phyloP scores from a whole-genome alignment of 2,797 vertebrate species.

The Morelia viridis region DNA sequence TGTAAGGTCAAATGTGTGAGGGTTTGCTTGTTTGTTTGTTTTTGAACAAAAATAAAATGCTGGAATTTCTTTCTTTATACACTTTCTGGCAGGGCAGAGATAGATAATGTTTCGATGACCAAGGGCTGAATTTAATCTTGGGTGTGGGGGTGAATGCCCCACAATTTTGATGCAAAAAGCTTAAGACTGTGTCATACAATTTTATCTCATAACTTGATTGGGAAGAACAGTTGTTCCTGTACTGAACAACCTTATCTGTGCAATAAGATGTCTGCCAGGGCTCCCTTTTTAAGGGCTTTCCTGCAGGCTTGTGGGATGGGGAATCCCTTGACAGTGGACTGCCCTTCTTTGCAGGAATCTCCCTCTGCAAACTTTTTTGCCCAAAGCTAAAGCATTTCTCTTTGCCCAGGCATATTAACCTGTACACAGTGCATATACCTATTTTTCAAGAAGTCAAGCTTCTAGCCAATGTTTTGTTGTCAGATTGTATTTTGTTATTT shows the following conservation, averaged over 20 bases:
- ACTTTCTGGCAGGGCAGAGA: background rate
- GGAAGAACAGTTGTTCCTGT: background rate
- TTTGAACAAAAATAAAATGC: conserved; percentile 21
- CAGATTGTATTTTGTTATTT: background rate
- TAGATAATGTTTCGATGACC: background rate
- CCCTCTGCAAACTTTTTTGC: background rate
- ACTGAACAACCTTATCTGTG: background rate
- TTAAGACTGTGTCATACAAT: rapidly evolving
- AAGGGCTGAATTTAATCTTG: background rate
- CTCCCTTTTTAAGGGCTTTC: background rate
- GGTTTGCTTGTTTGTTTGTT: background rate
- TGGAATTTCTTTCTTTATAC: conserved; percentile 26
- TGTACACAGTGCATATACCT: background rate
- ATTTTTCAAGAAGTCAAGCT: background rate
- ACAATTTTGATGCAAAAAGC: background rate
- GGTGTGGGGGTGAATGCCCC: background rate
- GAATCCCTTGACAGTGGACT: background rate
- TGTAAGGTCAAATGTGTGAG: background rate
- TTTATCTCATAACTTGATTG: background rate
- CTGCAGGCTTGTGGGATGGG: too few species aligned
- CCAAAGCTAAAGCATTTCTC: background rate
- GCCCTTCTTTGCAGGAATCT: background rate
- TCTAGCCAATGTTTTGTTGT: background rate
- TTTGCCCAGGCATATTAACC: background rate
- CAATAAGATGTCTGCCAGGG: background rate